Percentiles rank a stretch among this genome's conserved stretches.
These are phyloP conservation scores for Tarsius wallacei DNA, from an alignment of 2,797 vertebrate species.

Conservation along the genomic window DNA sequence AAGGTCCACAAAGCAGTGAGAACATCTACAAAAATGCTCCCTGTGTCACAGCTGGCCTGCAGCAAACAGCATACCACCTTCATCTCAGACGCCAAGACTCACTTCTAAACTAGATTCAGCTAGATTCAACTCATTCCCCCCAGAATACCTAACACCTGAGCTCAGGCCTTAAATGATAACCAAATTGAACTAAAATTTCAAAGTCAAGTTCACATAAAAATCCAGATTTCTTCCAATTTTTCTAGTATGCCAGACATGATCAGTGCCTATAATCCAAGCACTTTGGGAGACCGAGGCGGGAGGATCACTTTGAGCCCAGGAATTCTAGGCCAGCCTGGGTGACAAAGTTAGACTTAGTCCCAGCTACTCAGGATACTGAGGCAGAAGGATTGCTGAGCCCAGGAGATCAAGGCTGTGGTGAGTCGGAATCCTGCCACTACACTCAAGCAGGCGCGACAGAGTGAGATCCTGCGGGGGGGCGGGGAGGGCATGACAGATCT, in stretches of 20 bases:
- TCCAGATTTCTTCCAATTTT: constrained; percentile 46
- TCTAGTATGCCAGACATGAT: neutral
- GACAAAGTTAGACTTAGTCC: too few relatives aligned
- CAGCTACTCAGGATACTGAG: too few relatives aligned
- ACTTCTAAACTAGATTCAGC: neutral
- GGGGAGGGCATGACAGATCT: neutral
- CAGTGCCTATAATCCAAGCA: too few relatives aligned
- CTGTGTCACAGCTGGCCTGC: neutral
- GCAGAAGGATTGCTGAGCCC: too few relatives aligned
- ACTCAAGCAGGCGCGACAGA: too few relatives aligned
- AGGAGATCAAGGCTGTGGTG: too few relatives aligned
- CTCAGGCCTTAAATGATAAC: constrained; percentile 18
- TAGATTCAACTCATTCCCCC: neutral
- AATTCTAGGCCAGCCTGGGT: too few relatives aligned
- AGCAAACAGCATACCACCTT: neutral
- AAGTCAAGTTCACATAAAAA: constrained; percentile 38
- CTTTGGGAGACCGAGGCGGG: too few relatives aligned
- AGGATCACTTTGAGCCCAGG: too few relatives aligned
- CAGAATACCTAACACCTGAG: neutral
- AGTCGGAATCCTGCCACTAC: too few relatives aligned
- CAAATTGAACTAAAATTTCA: constrained; percentile 17
- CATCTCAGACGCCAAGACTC: constrained; percentile 1
- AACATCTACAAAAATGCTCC: neutral
- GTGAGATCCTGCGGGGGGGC: too few relatives aligned
- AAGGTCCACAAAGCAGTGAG: neutral